Evolutionary conservation across 2,797 vertebrate genomes (phyloP), one percentile per base, ranked within the genome.

Genomic region (Semotilus atromaculatus): DNA sequence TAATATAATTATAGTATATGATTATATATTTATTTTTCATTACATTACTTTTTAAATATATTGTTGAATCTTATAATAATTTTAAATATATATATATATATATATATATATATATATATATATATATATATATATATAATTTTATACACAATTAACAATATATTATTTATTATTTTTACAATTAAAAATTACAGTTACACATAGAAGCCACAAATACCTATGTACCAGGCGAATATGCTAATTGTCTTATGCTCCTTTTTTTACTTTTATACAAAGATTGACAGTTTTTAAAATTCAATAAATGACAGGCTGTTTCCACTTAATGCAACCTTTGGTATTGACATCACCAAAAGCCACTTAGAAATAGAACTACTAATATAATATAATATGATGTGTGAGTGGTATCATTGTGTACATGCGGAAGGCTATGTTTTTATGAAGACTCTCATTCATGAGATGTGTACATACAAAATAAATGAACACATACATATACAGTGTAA

Each of bases 391-490:
- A n/a, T n/a, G n/a, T n/a, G n/a, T n/a, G n/a, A n/a, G n/a, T n/a
- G n/a, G n/a, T n/a, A n/a, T 48, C 18, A 74, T 19, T 74, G 29
- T 73, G 43, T 51, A 34, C 34, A 34, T 53, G 72, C 18, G 51
- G 9, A 74, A 53, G 72, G 72, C 72, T 74, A 51, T 13, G 29
- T 74, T 51, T 74, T 34, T 5, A 13, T 53, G 29, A 74, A 53
- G 72, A 53, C 51, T 74, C 45, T 53, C 31, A 23, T 74, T 74
- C 26, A 67, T 26, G 14, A 80, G 29, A 68, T 38, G 23, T 80
- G 14, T 67, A 68, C 45, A 38, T 29, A 80, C 48, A 38, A 70
- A n/a, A 36, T 55, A 55, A 58, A 81, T 55, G 55, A 71, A 80
- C 23, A 36, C 45, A 36, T 68, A 10, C 70, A 48, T 48, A 2